Evolutionary conservation across 2,888 invertebrate genomes (phyloP).

Genomic region (Cataglyphis cursor): DNA sequence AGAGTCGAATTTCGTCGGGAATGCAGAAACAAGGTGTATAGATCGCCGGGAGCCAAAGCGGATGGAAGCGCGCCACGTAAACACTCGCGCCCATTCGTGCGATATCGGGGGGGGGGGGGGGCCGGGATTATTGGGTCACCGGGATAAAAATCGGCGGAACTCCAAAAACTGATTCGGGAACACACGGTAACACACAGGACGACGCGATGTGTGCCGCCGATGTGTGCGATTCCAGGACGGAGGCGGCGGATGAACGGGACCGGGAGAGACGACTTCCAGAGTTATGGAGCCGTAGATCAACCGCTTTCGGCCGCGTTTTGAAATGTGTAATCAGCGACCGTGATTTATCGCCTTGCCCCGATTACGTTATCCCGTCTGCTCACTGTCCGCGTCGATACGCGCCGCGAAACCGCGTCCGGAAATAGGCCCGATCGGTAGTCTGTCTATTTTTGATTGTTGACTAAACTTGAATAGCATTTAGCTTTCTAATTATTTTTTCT

Average conservation of each 20-base stretch:
- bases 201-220: slow-evolving; percentile 3
- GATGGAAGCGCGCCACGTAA: slow-evolving; percentile 1
- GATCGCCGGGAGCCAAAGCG: neutral
- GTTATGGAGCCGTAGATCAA: slow-evolving; percentile 84
- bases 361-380: slow-evolving; percentile 75
- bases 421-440: slow-evolving; percentile 8
- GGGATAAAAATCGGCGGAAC: slow-evolving; percentile 48
- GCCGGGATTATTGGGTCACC: slow-evolving; percentile 51
- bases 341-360: slow-evolving; percentile 82
- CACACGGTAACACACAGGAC: neutral
- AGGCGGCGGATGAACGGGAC: neutral
- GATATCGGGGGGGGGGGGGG: slow-evolving; percentile 50
- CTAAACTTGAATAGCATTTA: neutral
- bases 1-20: slow-evolving; percentile 14
- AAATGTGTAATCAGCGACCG: slow-evolving; percentile 84
- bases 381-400: slow-evolving; percentile 59
- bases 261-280: slow-evolving; percentile 66
- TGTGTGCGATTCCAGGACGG: neutral
- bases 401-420: slow-evolving; percentile 63
- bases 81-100: neutral
- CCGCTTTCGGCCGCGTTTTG: slow-evolving; percentile 82
- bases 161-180: slow-evolving; percentile 46
- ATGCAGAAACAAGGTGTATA: neutral
- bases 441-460: slow-evolving; percentile 32
- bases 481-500: neutral